phyloP scores from a whole-genome alignment of 2,113 vertebrate species.

The Cisticola juncidis region DNA sequence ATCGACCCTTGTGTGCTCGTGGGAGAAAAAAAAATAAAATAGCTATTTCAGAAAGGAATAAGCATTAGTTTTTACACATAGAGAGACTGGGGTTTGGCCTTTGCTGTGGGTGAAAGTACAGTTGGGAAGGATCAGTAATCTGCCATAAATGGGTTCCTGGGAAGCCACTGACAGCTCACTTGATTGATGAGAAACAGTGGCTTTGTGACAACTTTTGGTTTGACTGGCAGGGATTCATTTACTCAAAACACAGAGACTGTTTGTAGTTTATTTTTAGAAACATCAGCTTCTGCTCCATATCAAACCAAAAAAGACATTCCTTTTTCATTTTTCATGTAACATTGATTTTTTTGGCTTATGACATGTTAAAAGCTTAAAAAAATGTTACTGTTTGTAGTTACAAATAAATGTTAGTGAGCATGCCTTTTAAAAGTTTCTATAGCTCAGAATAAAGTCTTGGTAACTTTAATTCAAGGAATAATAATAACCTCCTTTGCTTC shows the following conservation, averaged over 20 bases:
- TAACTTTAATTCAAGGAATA: background rate
- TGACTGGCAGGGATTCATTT: background rate
- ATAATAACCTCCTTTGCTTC: background rate
- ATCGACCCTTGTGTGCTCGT: background rate
- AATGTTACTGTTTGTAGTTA: background rate
- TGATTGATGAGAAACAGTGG: constrained; percentile 52
- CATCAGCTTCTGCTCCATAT: constrained; percentile 24
- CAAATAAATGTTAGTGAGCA: background rate
- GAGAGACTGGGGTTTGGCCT: background rate
- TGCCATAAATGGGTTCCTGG: constrained; percentile 13
- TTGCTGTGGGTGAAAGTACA: background rate
- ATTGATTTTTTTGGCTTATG: background rate
- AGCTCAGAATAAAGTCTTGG: background rate
- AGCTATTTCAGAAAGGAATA: background rate
- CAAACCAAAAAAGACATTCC: constrained; percentile 31
- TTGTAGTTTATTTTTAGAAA: constrained; percentile 15
- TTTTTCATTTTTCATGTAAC: constrained; percentile 19
- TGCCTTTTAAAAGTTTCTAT: background rate
- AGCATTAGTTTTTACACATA: background rate
- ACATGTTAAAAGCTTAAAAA: background rate
- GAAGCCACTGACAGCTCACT: background rate
- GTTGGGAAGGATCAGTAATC: background rate
- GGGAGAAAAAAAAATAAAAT: background rate
- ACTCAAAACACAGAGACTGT: constrained; percentile 12
- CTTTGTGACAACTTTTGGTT: constrained; percentile 18